These are phyloP conservation scores for Micrasema minimum DNA, from an alignment of 1,140 invertebrate genomes.

Conservation along the genomic window DNA sequence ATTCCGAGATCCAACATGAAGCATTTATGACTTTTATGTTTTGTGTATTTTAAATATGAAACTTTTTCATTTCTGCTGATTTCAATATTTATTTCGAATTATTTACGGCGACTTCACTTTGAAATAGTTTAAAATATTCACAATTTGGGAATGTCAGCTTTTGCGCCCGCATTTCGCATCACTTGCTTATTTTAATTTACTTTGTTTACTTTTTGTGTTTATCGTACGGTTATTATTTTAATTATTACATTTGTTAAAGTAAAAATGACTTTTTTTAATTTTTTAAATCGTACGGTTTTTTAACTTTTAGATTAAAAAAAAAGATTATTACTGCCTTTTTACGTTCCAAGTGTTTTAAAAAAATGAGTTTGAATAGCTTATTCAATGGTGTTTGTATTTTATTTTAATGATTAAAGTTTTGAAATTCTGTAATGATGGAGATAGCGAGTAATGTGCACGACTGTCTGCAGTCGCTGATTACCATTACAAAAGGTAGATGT, in stretches of 20 bases:
- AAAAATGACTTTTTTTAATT: too few relatives aligned
- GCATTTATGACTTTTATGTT: conserved; percentile 36
- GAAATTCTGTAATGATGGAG: background rate
- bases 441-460: conserved; percentile 1
- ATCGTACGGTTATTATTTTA: too few relatives aligned
- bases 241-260: background rate
- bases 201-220: background rate
- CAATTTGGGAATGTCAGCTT: background rate
- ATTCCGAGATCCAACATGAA: conserved; percentile 25
- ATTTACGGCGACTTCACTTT: background rate
- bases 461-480: background rate
- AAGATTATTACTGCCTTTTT: background rate
- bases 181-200: background rate
- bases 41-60: conserved; percentile 17
- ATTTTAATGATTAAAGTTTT: conserved; percentile 7
- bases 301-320: background rate
- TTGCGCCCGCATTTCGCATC: background rate
- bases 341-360: background rate
- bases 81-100: background rate
- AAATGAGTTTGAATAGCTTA: conserved; percentile 3
- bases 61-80: conserved; percentile 20
- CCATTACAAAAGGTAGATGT: conserved; percentile 14
- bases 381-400: conserved; percentile 30
- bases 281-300: too few relatives aligned
- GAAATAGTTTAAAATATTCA: background rate